phyloP scores from a whole-genome alignment of 2,113 vertebrate genomes.

The Epinephelus lanceolatus region DNA sequence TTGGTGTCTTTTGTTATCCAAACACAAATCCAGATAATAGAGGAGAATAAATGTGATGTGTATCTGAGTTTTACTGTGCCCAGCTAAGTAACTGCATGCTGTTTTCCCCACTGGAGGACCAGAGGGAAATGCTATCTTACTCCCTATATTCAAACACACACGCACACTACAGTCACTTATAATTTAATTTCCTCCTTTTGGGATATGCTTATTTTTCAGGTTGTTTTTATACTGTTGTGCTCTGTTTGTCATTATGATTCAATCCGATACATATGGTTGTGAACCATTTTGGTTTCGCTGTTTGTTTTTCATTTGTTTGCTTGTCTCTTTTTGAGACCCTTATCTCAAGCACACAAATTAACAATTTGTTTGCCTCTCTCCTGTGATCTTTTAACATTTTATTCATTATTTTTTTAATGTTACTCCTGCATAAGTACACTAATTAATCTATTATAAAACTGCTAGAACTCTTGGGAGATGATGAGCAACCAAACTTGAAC shows the following conservation, averaged over 20 bases:
- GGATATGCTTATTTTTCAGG: background rate
- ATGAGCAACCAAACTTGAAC: background rate
- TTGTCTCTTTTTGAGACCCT: conserved; percentile 1
- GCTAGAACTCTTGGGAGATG: background rate
- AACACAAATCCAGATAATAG: conserved; percentile 42
- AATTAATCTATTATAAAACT: conserved; percentile 10
- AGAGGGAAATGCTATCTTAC: conserved; percentile 10
- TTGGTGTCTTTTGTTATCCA: conserved; percentile 27
- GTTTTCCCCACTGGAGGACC: background rate
- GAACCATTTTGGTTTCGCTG: background rate
- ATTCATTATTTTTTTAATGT: background rate
- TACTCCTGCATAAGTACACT: background rate
- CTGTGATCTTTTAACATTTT: background rate
- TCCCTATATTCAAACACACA: background rate
- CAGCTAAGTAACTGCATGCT: background rate
- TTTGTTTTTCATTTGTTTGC: background rate
- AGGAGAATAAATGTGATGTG: conserved; percentile 2
- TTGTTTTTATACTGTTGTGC: background rate
- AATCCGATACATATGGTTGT: background rate
- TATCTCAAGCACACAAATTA: conserved; percentile 10
- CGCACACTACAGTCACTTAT: background rate
- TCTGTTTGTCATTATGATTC: conserved; percentile 19
- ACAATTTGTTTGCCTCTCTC: conserved; percentile 6
- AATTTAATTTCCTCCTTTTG: conserved; percentile 17
- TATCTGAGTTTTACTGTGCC: background rate